These are phyloP conservation scores for Chamaea fasciata DNA, from an alignment of 2,113 vertebrate genomes.

Conservation along the genomic window DNA sequence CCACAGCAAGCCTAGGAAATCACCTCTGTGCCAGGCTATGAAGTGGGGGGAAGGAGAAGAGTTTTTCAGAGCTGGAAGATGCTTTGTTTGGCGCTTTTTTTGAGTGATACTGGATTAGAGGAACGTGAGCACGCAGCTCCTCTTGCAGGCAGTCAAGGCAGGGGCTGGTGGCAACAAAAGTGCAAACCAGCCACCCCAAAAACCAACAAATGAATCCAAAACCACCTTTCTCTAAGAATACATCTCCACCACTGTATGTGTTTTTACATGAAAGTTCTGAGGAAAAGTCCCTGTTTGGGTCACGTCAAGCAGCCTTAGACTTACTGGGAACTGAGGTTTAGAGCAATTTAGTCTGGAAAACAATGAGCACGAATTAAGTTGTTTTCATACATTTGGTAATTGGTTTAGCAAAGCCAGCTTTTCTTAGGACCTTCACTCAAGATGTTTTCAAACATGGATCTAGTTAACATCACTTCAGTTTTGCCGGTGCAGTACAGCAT, in stretches of 20 bases:
- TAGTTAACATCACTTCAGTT: background rate
- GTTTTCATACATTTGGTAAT: background rate
- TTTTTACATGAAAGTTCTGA: background rate
- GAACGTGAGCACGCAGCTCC: fast-evolving
- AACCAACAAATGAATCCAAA: background rate
- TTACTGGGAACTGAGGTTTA: background rate
- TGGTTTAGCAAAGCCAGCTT: background rate
- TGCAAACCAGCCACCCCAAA: background rate
- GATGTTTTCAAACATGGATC: background rate
- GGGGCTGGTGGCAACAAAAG: background rate
- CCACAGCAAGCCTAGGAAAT: background rate
- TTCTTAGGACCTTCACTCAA: background rate
- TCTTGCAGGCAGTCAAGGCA: fast-evolving
- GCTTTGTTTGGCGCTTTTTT: background rate
- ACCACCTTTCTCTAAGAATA: background rate
- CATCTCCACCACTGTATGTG: background rate
- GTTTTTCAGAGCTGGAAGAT: background rate
- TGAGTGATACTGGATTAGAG: fast-evolving
- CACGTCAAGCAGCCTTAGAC: background rate
- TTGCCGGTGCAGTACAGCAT: background rate
- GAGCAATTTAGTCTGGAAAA: background rate
- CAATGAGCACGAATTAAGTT: background rate
- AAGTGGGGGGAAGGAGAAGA: background rate
- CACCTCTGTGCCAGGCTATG: background rate
- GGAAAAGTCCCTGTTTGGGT: background rate